Evolutionary conservation across 2,888 invertebrate genomes (phyloP).

Genomic region (Hypolimnas misippus): DNA sequence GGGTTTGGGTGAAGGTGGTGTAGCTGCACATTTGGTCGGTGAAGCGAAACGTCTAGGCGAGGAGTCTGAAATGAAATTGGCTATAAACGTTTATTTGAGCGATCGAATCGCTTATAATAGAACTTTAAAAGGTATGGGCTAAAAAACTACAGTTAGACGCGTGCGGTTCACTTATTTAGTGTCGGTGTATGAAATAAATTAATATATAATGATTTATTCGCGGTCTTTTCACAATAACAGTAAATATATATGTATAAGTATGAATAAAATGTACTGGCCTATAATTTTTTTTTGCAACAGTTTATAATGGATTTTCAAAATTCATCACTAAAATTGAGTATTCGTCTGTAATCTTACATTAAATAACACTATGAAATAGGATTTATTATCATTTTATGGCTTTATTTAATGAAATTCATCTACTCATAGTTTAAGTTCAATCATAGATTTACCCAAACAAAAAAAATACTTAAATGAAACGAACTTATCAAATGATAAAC

Average conservation of each 20-base stretch:
- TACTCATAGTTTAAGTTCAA: no score
- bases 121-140: slow-evolving; percentile 85
- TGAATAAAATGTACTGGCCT: no score
- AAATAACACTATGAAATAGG: slow-evolving; percentile 25
- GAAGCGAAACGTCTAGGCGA: slow-evolving; percentile 87
- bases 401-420: not conserved
- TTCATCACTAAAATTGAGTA: no score
- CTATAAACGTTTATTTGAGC: slow-evolving; percentile 94
- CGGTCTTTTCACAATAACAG: no score
- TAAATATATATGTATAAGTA: no score
- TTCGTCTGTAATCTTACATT: not conserved
- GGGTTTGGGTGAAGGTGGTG: slow-evolving; percentile 88
- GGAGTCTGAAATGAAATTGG: slow-evolving; percentile 90
- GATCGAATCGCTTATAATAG: slow-evolving; percentile 94
- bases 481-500: no score
- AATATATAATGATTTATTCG: not conserved
- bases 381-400: not conserved
- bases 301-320: no score
- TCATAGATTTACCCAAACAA: no score
- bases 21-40: slow-evolving; percentile 86
- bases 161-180: not conserved
- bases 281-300: no score
- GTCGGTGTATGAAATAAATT: not conserved
- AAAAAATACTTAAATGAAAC: no score
- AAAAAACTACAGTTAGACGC: slow-evolving; percentile 39